Evolutionary conservation across 2,797 vertebrate species (phyloP).

Genomic region (Caiman crocodilus): DNA sequence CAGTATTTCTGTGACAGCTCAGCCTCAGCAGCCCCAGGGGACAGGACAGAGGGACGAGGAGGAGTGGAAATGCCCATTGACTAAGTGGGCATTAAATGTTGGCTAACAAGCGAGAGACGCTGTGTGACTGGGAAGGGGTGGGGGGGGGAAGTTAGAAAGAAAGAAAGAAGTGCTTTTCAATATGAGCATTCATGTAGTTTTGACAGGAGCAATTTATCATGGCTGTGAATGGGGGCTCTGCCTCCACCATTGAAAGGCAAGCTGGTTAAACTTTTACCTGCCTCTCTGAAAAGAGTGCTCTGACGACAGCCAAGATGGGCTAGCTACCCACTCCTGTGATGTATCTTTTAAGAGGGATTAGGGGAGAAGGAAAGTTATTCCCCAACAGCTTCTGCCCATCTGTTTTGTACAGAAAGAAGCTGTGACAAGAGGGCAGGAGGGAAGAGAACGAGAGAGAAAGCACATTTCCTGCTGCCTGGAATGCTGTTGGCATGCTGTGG

Average conservation of each 20-base stretch:
- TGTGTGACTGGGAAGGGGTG: slow-evolving; percentile 74
- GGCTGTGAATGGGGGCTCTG: slow-evolving; percentile 81
- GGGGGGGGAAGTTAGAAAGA: slow-evolving; percentile 79
- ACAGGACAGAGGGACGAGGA: slow-evolving; percentile 64
- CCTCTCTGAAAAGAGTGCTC: slow-evolving; percentile 83
- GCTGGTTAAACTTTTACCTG: slow-evolving; percentile 99
- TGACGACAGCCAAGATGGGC: slow-evolving; percentile 64
- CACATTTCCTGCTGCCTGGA: slow-evolving; percentile 32
- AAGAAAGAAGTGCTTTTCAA: slow-evolving; percentile 86
- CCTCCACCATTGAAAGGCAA: slow-evolving; percentile 77
- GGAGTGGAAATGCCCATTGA: slow-evolving; percentile 76
- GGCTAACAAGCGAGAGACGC: slow-evolving; percentile 81
- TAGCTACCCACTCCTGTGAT: slow-evolving; percentile 78
- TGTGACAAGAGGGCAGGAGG: slow-evolving; percentile 64
- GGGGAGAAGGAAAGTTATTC: slow-evolving; percentile 54
- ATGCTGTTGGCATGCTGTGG: slow-evolving; percentile 48
- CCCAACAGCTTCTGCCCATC: slow-evolving; percentile 79
- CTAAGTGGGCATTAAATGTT: slow-evolving; percentile 82
- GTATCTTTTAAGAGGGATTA: neutral
- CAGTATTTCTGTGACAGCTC: slow-evolving; percentile 61
- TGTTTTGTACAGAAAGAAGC: slow-evolving; percentile 79
- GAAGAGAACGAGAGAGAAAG: slow-evolving; percentile 39
- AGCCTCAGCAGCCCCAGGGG: slow-evolving; percentile 62
- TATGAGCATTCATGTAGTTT: slow-evolving; percentile 86
- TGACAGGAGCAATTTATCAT: slow-evolving; percentile 90